Evolutionary conservation across 2,797 vertebrate species (phyloP).

Genomic region (Danio albolineatus): DNA sequence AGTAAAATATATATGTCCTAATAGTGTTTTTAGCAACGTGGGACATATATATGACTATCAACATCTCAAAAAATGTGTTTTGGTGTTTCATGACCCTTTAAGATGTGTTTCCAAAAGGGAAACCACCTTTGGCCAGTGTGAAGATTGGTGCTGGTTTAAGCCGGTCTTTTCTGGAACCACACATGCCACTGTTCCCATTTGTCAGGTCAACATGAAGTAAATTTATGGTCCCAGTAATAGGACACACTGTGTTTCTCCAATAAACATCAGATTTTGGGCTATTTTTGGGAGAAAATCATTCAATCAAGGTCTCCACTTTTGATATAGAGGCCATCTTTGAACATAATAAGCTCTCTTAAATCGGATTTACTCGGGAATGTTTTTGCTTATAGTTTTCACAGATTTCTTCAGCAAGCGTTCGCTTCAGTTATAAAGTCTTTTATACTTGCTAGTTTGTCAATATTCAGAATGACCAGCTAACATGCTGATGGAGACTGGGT

Average conservation of each 20-base stretch:
- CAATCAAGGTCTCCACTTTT: conserved; percentile 45
- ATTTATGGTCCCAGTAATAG: background rate
- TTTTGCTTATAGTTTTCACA: conserved; percentile 71
- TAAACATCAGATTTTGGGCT: conserved; percentile 1
- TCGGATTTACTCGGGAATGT: conserved; percentile 58
- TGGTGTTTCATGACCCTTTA: no score
- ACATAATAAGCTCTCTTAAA: conserved; percentile 58
- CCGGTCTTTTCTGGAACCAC: background rate
- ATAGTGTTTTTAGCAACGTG: no score
- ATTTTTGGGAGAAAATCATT: conserved; percentile 52
- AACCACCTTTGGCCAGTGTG: background rate
- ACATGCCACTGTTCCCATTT: conserved; percentile 10
- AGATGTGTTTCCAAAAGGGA: background rate
- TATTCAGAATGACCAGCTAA: background rate
- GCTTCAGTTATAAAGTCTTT: background rate
- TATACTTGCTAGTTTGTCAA: background rate
- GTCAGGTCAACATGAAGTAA: background rate
- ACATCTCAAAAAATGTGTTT: no score
- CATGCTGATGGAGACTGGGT: background rate
- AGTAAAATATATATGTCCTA: no score
- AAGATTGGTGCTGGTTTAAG: background rate
- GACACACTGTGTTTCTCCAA: conserved; percentile 4
- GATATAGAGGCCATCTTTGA: conserved; percentile 53
- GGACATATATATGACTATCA: no score
- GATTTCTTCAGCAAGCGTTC: conserved; percentile 31